Percentiles rank a stretch among this genome's conserved stretches.
These are phyloP conservation scores for Drosophila biarmipes DNA, from an alignment of 1,140 invertebrate species.

Conservation along the genomic window DNA sequence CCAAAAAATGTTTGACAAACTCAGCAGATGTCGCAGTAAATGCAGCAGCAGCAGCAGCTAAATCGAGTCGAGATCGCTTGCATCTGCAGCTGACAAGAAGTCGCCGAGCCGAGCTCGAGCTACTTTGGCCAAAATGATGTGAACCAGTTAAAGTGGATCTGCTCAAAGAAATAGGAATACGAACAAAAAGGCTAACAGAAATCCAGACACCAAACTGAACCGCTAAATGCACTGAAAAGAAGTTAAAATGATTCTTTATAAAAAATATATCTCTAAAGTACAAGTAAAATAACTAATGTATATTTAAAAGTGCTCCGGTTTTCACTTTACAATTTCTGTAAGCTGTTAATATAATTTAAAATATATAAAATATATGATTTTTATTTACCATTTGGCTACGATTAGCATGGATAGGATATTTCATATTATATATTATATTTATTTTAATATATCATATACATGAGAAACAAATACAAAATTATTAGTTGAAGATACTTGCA, in stretches of 20 bases:
- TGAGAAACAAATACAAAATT: no score
- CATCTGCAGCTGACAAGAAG: slow-evolving; percentile 67
- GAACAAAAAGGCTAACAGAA: slow-evolving; percentile 22
- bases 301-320: no score
- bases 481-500: no score
- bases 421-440: no score
- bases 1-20: slow-evolving; percentile 71
- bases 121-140: slow-evolving; percentile 78
- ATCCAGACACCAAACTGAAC: slow-evolving; percentile 49
- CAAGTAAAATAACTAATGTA: no score
- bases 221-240: slow-evolving; percentile 45
- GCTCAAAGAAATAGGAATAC: slow-evolving; percentile 30
- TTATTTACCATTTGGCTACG: no score
- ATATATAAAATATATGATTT: no score
- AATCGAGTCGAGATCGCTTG: slow-evolving; percentile 54
- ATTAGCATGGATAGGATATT: no score
- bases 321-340: no score
- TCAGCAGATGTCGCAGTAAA: slow-evolving; percentile 14
- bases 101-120: slow-evolving; percentile 16
- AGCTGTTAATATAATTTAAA: no score
- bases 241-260: not conserved
- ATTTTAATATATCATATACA: no score
- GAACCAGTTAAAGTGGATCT: slow-evolving; percentile 75
- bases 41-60: not conserved
- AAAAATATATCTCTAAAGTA: no score